Percentiles rank a stretch among this genome's conserved stretches.
Evolutionary conservation across 2,113 vertebrate genomes (phyloP).

Genomic region (Menura novaehollandiae): DNA sequence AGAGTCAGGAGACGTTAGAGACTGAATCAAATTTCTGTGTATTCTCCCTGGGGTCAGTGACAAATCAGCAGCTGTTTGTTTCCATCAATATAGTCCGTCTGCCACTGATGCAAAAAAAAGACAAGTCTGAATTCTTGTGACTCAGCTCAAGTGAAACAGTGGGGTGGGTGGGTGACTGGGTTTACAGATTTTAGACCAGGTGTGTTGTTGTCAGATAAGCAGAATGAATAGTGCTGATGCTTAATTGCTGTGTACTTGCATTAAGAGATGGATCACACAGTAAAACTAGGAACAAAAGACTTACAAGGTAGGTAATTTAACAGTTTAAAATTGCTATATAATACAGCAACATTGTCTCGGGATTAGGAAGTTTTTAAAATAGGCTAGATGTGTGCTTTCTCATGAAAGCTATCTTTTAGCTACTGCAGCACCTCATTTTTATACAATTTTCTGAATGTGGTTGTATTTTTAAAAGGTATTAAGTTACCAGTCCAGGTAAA

Average conservation of each 20-base stretch:
- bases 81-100: neutral
- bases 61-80: conserved; percentile 21
- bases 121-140: neutral
- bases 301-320: neutral
- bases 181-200: conserved; percentile 13
- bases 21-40: neutral
- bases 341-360: neutral
- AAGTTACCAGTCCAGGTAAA: neutral
- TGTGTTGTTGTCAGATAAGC: conserved; percentile 42
- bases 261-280: conserved; percentile 58
- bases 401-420: neutral
- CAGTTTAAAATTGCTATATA: conserved; percentile 13
- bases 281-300: neutral
- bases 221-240: conserved; percentile 44
- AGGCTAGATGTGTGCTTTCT: neutral
- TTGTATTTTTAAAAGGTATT: neutral
- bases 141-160: neutral
- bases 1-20: neutral
- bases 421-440: neutral
- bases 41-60: neutral
- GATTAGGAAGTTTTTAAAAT: neutral
- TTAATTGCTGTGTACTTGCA: conserved; percentile 62
- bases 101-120: neutral
- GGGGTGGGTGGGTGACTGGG: neutral
- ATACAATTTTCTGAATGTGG: neutral